phyloP scores from a whole-genome alignment of 2,113 vertebrate species.

The Rhinopomastus cyanomelas region DNA sequence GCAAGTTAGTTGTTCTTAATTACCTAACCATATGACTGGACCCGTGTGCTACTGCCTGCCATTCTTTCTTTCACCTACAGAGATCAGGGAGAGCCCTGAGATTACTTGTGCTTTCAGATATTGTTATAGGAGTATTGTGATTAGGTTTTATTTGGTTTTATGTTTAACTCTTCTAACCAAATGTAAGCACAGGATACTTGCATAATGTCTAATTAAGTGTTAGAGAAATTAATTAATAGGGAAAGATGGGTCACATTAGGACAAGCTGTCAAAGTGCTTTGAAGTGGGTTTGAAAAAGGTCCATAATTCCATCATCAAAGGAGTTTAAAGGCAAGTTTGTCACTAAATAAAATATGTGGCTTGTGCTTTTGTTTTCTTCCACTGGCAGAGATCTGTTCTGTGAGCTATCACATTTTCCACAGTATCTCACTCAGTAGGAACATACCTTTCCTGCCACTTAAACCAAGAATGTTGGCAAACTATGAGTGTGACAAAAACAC shows the following conservation, averaged over 20 bases:
- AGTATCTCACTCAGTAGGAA: background rate
- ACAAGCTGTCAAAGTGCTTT: background rate
- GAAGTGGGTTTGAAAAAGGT: background rate
- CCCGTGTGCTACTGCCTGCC: background rate
- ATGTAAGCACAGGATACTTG: accelerated
- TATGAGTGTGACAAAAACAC: background rate
- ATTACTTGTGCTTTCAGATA: background rate
- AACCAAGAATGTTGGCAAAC: background rate
- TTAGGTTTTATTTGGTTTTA: background rate
- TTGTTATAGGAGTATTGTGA: background rate
- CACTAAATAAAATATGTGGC: background rate
- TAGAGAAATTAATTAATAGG: background rate
- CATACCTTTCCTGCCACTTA: background rate
- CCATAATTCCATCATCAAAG: background rate
- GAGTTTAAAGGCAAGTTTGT: background rate
- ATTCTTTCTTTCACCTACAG: background rate
- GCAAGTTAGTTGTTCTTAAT: background rate
- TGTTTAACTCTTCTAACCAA: background rate
- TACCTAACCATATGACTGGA: background rate
- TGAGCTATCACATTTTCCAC: background rate
- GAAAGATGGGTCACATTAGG: background rate
- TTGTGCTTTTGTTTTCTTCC: background rate
- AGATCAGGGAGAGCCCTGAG: background rate
- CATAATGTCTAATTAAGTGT: background rate
- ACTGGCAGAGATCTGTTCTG: background rate